Evolutionary conservation across 1,140 invertebrate genomes (phyloP).

Genomic region (Paramacrobiotus metropolitanus): DNA sequence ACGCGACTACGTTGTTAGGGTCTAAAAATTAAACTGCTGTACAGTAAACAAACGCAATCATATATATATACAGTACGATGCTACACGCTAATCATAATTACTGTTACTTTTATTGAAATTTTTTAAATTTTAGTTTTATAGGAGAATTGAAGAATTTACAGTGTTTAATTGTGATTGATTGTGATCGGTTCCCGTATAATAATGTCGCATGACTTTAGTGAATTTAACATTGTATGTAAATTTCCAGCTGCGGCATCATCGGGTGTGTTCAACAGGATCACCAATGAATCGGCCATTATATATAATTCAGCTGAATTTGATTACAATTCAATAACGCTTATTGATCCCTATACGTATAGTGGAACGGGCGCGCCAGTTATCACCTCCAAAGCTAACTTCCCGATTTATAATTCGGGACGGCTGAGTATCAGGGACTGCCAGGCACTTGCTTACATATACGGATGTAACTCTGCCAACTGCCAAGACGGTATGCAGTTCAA

Average conservation of each 20-base stretch:
- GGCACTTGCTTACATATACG: neutral
- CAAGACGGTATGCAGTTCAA: neutral
- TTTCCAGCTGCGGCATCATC: neutral
- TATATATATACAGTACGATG: too few species aligned
- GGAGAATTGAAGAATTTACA: too few species aligned
- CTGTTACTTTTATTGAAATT: too few species aligned
- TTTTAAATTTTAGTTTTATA: too few species aligned
- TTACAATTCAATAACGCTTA: neutral
- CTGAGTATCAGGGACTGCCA: conserved; percentile 3
- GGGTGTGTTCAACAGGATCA: neutral
- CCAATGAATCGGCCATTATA: neutral
- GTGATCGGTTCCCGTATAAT: too few species aligned
- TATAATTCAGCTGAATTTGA: neutral
- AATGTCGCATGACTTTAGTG: too few species aligned
- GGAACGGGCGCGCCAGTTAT: neutral
- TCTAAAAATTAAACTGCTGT: too few species aligned
- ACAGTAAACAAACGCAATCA: too few species aligned
- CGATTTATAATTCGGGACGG: neutral
- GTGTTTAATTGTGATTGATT: too few species aligned
- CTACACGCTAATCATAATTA: too few species aligned
- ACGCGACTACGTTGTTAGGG: too few species aligned
- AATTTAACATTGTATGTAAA: neutral
- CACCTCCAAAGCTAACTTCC: neutral
- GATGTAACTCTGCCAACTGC: neutral
- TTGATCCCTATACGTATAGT: neutral